Base-by-base conservation (phyloP, 2,888 invertebrate genomes). In the Philereme transversata region DNA sequence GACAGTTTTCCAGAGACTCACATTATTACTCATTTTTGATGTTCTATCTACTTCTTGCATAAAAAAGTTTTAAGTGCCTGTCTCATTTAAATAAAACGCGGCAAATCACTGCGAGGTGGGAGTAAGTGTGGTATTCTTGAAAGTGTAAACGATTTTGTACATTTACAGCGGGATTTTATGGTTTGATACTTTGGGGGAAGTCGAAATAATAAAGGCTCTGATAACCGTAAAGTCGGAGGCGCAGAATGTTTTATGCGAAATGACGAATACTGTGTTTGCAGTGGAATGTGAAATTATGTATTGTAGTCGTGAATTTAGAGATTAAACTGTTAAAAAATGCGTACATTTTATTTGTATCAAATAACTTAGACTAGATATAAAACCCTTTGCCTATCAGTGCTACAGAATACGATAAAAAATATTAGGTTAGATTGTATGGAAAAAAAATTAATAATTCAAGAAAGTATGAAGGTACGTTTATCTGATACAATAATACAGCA, bases 1-100 rank as follows among this genome's bases (percentile, higher is more conserved):
- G 63, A 88, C 77, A 68, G 82, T 84, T 81, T 84, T 87, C 89
- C 89, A 89, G 77, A 82, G 87, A 71, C 79, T 82, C 50, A 76
- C 72, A 51, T 72, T 76, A 73, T 79, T 87, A 75, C 77, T 86
- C 86, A 87, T 89, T 69, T 72, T 77, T 60, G 64, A 60, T 57
- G 65, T 61, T 55, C 50, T 62, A 53, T 63, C 65, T 58, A 56
- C 47, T 54, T 65, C 43, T 48, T 67, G 60, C 63, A 67, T 68
- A 54, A 58, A 67, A 64, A 69, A 68, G 59, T 66, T 68, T 55
- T 54, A 62, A 68, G 62, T 63, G 55, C 52, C 51, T 64, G 64
- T 66, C 65, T 67, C 62, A 64, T 71, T 71, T 65, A 64, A 69
- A 65, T 65, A 57, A 57, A 60, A 58, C 57, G 65, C 56, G 49